Conservation (phyloP, 1,140 invertebrate species). For the Drosophila persimilis region DNA sequence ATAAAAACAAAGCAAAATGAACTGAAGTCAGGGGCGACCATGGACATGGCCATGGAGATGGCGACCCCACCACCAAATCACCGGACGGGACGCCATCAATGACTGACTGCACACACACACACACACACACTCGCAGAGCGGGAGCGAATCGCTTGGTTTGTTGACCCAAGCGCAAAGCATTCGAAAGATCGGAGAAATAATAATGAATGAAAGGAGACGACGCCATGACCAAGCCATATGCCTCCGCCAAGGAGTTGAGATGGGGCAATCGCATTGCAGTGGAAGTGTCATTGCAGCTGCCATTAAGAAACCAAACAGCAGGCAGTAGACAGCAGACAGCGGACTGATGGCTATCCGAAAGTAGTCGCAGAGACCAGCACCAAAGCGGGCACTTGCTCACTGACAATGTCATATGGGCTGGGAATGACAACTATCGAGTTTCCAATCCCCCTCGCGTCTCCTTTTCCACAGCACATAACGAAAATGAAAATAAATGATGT, state of each 20-base stretch:
- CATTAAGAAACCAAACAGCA: no score
- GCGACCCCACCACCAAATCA: conserved; percentile 40
- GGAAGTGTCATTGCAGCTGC: background rate
- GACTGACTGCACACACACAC: conserved; percentile 48
- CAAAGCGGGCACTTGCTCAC: conserved; percentile 45
- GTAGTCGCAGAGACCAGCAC: conserved; percentile 11
- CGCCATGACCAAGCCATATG: conserved; percentile 41
- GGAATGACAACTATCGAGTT: conserved; percentile 50
- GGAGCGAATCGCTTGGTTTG: conserved; percentile 62
- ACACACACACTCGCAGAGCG: conserved; percentile 13
- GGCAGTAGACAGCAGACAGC: no score
- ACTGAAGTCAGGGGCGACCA: conserved; percentile 23
- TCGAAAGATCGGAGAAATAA: conserved; percentile 54
- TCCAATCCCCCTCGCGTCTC: conserved; percentile 5
- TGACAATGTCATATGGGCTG: conserved; percentile 25
- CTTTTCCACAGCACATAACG: conserved; percentile 6
- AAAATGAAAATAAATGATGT: conserved; percentile 71
- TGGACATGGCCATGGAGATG: conserved; percentile 13
- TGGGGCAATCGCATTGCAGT: background rate
- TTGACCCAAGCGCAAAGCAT: conserved; percentile 59
- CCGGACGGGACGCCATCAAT: conserved; percentile 73
- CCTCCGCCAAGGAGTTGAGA: conserved; percentile 27
- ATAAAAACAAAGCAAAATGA: conserved; percentile 62
- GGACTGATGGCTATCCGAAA: no score
- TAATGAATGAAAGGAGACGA: conserved; percentile 52